These are phyloP conservation scores for Heliconius himera DNA, from an alignment of 1,140 invertebrate genomes.

Conservation along the genomic window DNA sequence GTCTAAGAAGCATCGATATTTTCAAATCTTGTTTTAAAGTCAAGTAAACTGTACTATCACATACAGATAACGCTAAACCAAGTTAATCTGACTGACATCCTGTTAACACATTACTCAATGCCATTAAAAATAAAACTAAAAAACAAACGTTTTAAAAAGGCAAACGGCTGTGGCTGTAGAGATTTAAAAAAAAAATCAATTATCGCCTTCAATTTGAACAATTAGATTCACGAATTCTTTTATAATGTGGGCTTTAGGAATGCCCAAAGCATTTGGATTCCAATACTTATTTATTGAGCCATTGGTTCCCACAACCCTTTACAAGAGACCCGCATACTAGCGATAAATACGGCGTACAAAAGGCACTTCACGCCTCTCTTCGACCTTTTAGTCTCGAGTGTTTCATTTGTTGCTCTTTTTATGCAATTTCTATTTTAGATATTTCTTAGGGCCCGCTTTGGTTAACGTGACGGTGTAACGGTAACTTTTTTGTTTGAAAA, in stretches of 20 bases:
- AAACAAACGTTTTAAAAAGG: not conserved
- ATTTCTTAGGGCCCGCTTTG: not conserved
- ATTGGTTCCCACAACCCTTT: conserved; percentile 32
- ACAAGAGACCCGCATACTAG: conserved; percentile 34
- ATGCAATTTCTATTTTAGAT: conserved; percentile 9
- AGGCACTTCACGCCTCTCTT: conserved; percentile 31
- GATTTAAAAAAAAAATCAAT: conserved; percentile 14
- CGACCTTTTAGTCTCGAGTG: conserved; percentile 30
- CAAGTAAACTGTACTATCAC: not conserved
- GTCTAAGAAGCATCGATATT: conserved; percentile 7
- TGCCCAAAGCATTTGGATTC: conserved; percentile 16
- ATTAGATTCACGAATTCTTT: conserved; percentile 28
- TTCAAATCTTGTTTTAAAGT: conserved; percentile 15
- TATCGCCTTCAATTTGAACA: conserved; percentile 31
- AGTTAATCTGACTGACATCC: conserved; percentile 8
- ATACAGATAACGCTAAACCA: conserved; percentile 1
- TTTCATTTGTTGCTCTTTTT: conserved; percentile 29
- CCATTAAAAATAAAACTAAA: not conserved
- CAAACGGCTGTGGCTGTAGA: not conserved
- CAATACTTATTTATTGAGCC: conserved; percentile 34
- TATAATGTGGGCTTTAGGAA: conserved; percentile 20
- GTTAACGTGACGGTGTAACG: not conserved
- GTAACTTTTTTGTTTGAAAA: not conserved
- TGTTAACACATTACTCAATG: conserved; percentile 5
- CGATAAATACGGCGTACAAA: conserved; percentile 31